Base-by-base conservation (phyloP, 1,140 invertebrate species). In the Cotesia chilonis region DNA sequence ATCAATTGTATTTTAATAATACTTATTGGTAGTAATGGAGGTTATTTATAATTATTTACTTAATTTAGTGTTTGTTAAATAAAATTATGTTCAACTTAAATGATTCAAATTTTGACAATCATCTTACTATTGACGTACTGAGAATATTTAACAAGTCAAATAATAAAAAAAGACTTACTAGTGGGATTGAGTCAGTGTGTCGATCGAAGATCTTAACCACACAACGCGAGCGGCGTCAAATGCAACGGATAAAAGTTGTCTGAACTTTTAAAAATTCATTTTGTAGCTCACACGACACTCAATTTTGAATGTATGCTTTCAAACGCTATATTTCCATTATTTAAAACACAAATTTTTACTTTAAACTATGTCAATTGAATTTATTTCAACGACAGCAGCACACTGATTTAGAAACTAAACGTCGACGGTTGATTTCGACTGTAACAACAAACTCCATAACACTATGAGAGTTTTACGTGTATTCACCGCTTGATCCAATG, bases 401-500 rank as follows among this genome's bases (percentile, higher is more conserved):
- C 57, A 59, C 20, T 59, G 7, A 20, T 10, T 4, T 20, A 59
- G 17, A 59, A 59, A 59, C 57, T 28, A 35, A 28, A 9, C 36
- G 28, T 59, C 57, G 57, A 59, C 54, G 28, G 17, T 20, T 59
- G 7, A 59, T 9, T 20, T 20, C 57, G 17, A 59, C 28, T 17
- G 17, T 59, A 9, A 17, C 57, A 59, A 59, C 57, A 17, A 28
- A 1, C 57, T 59, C 9, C 17, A 28, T 59, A 17, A 59, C 28
- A 59, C 57, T 59, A 59, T 59, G 9, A 28, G 28, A 59, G 57
- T 59, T 59, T 59, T 59, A 59, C 55, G 14, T 59, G 17, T 20
- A 59, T 59, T 20, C 55, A 59, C 55, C 55, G 14, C 55, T 59
- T 59, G 55, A 59, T 59, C 55, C 55, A 59, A 59, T 20, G 55